Evolutionary conservation across 64 coral and sea anemone species (phyloP), one percentile per base, ranked within the genome.

Genomic region (Hydrozoanthus tunicans): DNA sequence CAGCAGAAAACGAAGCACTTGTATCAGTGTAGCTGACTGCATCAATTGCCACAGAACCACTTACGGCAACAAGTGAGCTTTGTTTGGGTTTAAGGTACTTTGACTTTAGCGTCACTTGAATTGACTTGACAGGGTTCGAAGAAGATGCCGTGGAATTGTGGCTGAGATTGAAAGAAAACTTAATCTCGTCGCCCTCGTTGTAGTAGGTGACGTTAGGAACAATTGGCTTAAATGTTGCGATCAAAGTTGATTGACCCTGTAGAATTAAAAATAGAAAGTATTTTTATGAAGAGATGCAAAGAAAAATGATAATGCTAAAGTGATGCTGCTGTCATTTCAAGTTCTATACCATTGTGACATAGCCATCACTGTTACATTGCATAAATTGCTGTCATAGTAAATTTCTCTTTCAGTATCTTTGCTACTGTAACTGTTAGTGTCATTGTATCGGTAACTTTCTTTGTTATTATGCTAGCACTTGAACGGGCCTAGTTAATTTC

Each of bases 181-280:
- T 86, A 5, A 96, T 96, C 64, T 71, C 58, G 57, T 96, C 91
- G 1, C 91, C 94, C 1, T n/a, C 65, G 53, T 96, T 96, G 81
- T 96, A 96, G 76, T 93, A 96, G 4, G 94, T 96, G 14, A 93
- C 81, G 14, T 96, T 96, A 2, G 82, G 52, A 10, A 93, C 67
- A 60, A 75, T 53, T n/a, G 94, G 94, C 9, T 72, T 77, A 86
- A 93, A 68, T 12, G 66, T 69, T 3, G 84, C 5, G 62, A 85
- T 13, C 17, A 69, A 60, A 57, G 82, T 78, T 26, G 91, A 78
- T 20, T 93, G 53, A 78, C 82, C 57, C 82, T 93, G 59, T 32
- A 67, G 75, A 62, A 67, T 8, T 17, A 53, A 54, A 59, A 56
- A 7, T 57, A 25, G 61, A 11, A 32, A 4, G 12, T 62, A 43